Evolutionary conservation across 1,140 invertebrate species (phyloP).

Genomic region (Drosophila melanica): DNA sequence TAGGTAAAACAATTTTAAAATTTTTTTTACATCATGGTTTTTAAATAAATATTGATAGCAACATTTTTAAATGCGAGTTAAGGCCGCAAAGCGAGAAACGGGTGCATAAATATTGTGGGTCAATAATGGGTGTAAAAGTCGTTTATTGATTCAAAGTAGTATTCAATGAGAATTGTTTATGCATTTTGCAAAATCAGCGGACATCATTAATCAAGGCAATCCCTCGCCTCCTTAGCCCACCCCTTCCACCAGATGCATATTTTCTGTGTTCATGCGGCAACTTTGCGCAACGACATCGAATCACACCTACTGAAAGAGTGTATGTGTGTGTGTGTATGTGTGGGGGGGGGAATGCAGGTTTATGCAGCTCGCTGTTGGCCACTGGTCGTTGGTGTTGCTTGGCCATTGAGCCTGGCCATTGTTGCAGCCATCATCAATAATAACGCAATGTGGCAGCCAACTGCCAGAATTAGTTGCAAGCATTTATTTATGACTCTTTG

Average conservation of each 20-base stretch:
- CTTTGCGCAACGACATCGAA: neutral
- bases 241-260: neutral
- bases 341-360: no score
- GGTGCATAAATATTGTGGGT: no score
- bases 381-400: neutral
- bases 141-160: neutral
- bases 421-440: constrained; percentile 71
- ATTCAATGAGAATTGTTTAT: neutral
- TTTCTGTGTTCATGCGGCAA: neutral
- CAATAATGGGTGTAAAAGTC: neutral
- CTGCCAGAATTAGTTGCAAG: constrained; percentile 78
- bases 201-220: constrained; percentile 58
- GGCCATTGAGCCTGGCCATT: constrained; percentile 37
- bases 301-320: neutral
- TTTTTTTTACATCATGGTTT: no score
- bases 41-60: no score
- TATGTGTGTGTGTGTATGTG: neutral
- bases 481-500: constrained; percentile 80
- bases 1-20: no score
- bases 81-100: no score
- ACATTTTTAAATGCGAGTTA: no score
- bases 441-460: constrained; percentile 75
- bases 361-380: neutral
- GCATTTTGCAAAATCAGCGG: constrained; percentile 7
- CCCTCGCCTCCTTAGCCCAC: no score